phyloP scores from a whole-genome alignment of 1,140 invertebrate species.

The Bombus pyrosoma region DNA sequence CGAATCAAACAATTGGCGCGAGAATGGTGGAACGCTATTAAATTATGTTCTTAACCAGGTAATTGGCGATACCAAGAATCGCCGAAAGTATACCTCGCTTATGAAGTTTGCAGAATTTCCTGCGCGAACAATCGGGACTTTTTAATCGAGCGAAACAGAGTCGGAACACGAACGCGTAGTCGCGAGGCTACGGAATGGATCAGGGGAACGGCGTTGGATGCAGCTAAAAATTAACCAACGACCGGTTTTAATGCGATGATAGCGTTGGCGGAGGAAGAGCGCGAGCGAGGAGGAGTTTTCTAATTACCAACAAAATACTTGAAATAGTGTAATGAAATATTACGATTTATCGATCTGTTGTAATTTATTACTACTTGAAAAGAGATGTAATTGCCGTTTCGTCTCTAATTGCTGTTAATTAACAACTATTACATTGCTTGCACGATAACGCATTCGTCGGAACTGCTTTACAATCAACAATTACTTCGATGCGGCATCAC shows the following conservation, averaged over 20 bases:
- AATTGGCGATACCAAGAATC: constrained; percentile 39
- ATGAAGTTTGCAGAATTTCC: constrained; percentile 23
- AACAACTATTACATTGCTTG: constrained; percentile 66
- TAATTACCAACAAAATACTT: constrained; percentile 66
- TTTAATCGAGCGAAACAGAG: constrained; percentile 38
- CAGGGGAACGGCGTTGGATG: not conserved
- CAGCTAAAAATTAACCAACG: constrained; percentile 40
- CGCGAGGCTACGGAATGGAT: constrained; percentile 16
- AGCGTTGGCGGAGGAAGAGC: constrained; percentile 15
- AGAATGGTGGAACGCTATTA: constrained; percentile 29
- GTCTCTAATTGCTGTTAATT: constrained; percentile 67
- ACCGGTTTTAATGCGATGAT: constrained; percentile 38
- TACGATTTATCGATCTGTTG: constrained; percentile 65
- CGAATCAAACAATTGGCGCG: not conserved
- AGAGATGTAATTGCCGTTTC: constrained; percentile 66
- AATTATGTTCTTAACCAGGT: constrained; percentile 13
- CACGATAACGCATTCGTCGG: constrained; percentile 54
- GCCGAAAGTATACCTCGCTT: not conserved
- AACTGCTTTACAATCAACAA: constrained; percentile 68
- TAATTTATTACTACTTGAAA: constrained; percentile 67
- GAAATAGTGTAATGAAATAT: constrained; percentile 64
- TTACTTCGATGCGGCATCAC: constrained; percentile 59
- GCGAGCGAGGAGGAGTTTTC: constrained; percentile 23
- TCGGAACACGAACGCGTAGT: not conserved
- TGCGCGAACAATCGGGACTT: constrained; percentile 28